These are phyloP conservation scores for Coronaproctus castanopsis DNA, from an alignment of 2,888 invertebrate species.

Conservation along the genomic window DNA sequence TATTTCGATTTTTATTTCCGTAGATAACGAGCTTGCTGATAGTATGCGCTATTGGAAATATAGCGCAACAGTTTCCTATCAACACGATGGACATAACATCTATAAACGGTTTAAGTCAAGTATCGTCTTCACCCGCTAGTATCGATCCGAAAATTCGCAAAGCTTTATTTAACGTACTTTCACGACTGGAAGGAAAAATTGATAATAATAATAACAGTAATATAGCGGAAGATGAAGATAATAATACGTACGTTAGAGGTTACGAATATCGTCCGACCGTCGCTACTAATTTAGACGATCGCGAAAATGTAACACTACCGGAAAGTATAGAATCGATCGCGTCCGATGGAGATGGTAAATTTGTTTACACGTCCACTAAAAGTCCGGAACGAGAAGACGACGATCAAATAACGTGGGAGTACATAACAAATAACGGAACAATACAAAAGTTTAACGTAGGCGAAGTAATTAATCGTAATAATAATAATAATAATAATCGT, in stretches of 20 bases:
- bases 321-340: neutral
- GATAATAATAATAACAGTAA: slow-evolving; percentile 6
- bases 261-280: neutral
- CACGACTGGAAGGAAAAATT: slow-evolving; percentile 46
- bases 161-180: slow-evolving; percentile 53
- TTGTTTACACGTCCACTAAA: neutral
- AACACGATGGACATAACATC: slow-evolving; percentile 13
- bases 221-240: neutral
- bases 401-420: slow-evolving; percentile 7
- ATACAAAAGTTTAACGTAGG: slow-evolving; percentile 5
- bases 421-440: slow-evolving; percentile 4
- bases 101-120: slow-evolving; percentile 16
- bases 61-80: neutral
- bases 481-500: neutral
- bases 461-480: neutral
- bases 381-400: slow-evolving; percentile 1
- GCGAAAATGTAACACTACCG: no score
- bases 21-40: neutral
- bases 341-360: no score
- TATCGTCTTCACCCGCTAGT: slow-evolving; percentile 36
- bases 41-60: neutral
- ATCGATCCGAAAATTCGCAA: slow-evolving; percentile 52
- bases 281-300: no score
- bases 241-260: neutral
- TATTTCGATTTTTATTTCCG: no score